phyloP scores from a whole-genome alignment of 2,797 vertebrate species.

The Meriones psammophilus region DNA sequence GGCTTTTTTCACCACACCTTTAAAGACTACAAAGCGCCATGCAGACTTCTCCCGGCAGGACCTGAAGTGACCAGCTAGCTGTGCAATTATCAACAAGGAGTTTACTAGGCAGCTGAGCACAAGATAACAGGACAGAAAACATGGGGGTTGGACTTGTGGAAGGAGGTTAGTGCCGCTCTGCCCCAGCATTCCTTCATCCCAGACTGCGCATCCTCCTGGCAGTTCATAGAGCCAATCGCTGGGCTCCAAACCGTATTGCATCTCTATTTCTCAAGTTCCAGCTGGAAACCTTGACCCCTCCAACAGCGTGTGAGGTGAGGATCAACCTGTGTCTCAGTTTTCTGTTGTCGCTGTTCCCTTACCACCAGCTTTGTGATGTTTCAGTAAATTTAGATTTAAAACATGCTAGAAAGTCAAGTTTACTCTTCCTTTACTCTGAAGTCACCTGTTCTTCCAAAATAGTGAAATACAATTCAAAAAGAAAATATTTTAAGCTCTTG shows the following conservation, averaged over 20 bases:
- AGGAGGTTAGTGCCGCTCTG: not conserved
- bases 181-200: not conserved
- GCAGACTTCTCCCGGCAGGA: not conserved
- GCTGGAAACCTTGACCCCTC: not conserved
- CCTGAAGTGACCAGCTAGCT: not conserved
- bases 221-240: no score
- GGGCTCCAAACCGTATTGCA: not conserved
- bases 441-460: not conserved
- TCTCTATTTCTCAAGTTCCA: not conserved
- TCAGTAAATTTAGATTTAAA: not conserved
- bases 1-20: not conserved
- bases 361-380: not conserved
- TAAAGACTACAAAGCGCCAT: not conserved
- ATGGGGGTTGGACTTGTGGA: no score
- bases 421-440: not conserved
- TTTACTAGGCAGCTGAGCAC: not conserved
- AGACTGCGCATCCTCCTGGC: not conserved
- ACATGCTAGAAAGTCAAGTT: not conserved
- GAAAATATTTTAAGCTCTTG: not conserved
- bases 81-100: not conserved
- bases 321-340: not conserved
- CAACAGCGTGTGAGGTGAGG: not conserved
- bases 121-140: fast-evolving
- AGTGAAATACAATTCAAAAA: not conserved
- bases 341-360: not conserved